Conservation (phyloP, 2,797 vertebrate genomes). For the Alca torda region DNA sequence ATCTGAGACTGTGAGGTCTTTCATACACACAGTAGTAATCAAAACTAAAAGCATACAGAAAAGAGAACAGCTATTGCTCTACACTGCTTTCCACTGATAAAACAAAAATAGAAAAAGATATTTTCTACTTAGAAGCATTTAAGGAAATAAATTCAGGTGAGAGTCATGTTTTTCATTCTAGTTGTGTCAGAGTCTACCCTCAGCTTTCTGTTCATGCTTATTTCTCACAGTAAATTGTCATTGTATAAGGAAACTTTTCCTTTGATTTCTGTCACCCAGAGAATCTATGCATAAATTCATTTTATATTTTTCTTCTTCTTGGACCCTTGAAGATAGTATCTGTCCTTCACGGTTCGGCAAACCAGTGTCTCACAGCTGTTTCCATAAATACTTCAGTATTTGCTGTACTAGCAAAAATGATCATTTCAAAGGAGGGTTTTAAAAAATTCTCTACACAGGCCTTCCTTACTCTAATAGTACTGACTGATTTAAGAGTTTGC, state of each 20-base stretch:
- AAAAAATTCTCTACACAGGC: neutral
- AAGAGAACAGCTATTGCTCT: neutral
- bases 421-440: neutral
- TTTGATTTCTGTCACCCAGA: slow-evolving; percentile 23
- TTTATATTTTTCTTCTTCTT: neutral
- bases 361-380: neutral
- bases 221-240: neutral
- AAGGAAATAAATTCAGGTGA: neutral
- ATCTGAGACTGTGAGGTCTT: neutral
- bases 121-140: neutral
- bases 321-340: neutral
- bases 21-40: neutral
- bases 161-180: neutral
- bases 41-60: neutral
- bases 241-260: neutral
- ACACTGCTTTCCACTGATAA: neutral
- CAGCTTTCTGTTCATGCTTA: neutral
- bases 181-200: neutral
- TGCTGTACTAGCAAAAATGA: neutral
- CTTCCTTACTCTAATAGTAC: neutral
- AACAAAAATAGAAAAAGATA: neutral
- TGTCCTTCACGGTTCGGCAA: neutral
- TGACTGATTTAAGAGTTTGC: neutral
- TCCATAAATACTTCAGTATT: neutral
- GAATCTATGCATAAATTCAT: neutral